Base-by-base conservation (phyloP, 2,797 vertebrate genomes). In the Petrocephalus sullivani region DNA sequence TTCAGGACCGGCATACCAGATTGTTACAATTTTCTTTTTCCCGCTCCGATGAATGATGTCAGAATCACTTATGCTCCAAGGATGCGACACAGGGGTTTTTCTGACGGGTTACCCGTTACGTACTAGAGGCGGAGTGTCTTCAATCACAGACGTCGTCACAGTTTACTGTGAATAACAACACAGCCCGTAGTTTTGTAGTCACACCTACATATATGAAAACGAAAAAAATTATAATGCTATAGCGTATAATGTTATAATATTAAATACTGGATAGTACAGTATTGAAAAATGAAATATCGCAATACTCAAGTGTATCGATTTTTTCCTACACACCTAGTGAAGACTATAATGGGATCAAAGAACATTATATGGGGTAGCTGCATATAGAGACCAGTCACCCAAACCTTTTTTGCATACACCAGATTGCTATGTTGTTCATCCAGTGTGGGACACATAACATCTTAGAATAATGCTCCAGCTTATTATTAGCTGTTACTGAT, bases 11-110 rank as follows among this genome's bases (percentile, higher is more conserved):
- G 23, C 54, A 58, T 58, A 86, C 12, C 84, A n/a, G 23, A 86
- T 58, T 86, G 84, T 86, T 28, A 41, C 28, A 58, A 54, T 41
- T 7, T 28, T 60, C 84, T 85, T 23, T 9, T 58, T 58, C 16
- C 56, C 41, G 84, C 84, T 41, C 58, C 53, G n/a, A 33, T 57
- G 84, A 83, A 28, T 83, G 84, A 86, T 58, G 84, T 56, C 84
- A 58, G 23, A 86, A 37, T 58, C 49, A 58, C 56, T 86, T 58
- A 54, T 41, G 28, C 12, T 86, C 23, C 84, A 83, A 86, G 84
- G 81, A 83, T 19, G 53, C 33, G 4, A 37, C 23, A 58, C 7
- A 41, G 16, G 23, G 5, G 23, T 41, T 86, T 58, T 46, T 57
- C 84, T 37, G 23, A 86, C 21, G 10, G 33, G 23, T 86, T 46